Evolutionary conservation across 2,113 vertebrate genomes (phyloP).

Genomic region (Progne subis): DNA sequence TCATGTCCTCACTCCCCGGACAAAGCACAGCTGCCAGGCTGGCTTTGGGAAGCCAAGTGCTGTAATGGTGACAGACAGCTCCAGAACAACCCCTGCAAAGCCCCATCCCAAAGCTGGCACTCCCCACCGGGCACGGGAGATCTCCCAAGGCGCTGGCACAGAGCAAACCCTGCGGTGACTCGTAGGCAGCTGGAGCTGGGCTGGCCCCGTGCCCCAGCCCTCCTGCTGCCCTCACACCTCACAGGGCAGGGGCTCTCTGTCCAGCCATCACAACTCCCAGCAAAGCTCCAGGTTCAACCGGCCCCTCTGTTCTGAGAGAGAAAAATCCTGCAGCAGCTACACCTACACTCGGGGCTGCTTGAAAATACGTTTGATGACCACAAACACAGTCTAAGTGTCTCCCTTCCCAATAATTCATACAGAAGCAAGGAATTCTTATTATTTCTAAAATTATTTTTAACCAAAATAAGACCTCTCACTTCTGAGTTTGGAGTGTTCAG

Average conservation of each 20-base stretch:
- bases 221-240: neutral
- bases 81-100: neutral
- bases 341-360: rapidly evolving
- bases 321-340: neutral
- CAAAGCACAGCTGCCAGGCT: neutral
- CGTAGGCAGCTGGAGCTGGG: neutral
- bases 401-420: neutral
- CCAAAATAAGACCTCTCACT: neutral
- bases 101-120: neutral
- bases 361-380: neutral
- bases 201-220: neutral
- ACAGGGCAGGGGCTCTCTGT: too few species aligned
- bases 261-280: neutral
- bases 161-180: rapidly evolving
- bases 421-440: neutral
- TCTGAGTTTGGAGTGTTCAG: neutral
- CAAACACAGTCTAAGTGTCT: neutral
- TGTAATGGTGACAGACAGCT: neutral
- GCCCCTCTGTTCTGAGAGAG: neutral
- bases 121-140: neutral
- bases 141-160: rapidly evolving
- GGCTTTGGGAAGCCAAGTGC: neutral
- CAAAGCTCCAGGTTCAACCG: neutral
- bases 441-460: neutral
- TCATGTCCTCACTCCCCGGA: neutral